Evolutionary conservation across 2,797 vertebrate genomes (phyloP), one percentile per base, ranked within the genome.

Genomic region (Enteromius fasciolatus): DNA sequence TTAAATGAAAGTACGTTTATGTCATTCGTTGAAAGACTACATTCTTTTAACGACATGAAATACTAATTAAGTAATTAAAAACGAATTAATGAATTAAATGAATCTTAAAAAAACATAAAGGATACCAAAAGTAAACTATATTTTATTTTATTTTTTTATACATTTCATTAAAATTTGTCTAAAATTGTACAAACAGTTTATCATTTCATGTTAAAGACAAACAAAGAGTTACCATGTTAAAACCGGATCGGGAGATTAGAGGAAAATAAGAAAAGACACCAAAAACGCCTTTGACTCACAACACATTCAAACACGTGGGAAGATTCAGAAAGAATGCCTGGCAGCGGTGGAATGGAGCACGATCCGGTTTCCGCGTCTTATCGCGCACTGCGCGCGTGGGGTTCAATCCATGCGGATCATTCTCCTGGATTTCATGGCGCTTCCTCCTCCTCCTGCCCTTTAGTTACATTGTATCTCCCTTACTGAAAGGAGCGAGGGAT

Each of bases 391-490:
- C 44, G 69, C 75, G 63, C 76, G 70, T 79, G 61, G 86, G 90
- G 92, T 94, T 70, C 92, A 77, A 41, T 95, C 94, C 94, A 88
- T 14, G 5, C 39, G 88, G 89, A 92, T 2, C 77, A 12, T 2
- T 28, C 50, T 92, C 94, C 95, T 85, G 93, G 93, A 20, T 93
- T 95, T 95, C 88, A 86, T 15, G 3, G 1, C 84, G 83, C 84
- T 93, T 90, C 91, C 87, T 90, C 91, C 87, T 90, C 91, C 88
- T 88, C 87, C 91, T 87, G 91, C 90, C 91, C 89, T 85, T 90
- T 85, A 92, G 92, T 91, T 94, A 94, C 94, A 94, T 94, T 94
- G 94, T 94, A 94, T 94, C 94, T 89, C 92, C 94, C 92, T 92
- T 76, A 81, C 64, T 77, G 88, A 86, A 85, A 82, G 85, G 77